Evolutionary conservation across 2,888 invertebrate species (phyloP), one percentile per base, ranked within the genome.

Genomic region (Adelphocoris suturalis): DNA sequence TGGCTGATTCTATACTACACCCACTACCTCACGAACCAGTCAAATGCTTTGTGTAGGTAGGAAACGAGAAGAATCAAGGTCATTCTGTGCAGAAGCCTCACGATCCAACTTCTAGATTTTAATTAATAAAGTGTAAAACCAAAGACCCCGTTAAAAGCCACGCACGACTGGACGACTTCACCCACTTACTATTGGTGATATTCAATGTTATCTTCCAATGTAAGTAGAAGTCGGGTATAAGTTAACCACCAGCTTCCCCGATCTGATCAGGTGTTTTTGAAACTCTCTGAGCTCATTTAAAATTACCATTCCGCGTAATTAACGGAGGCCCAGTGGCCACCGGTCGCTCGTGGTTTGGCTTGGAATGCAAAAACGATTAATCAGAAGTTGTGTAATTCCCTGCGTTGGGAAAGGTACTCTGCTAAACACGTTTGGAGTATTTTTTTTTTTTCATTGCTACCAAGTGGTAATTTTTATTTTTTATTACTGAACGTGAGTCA

Each of bases 151-250:
- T 78, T 78, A 76, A 76, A 76, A 28, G 76, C n/a, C 78, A 78
- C 78, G 78, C 78, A 78, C 78, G 78, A 78, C 78, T 78, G 78
- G 78, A 78, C 78, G 78, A 78, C 78, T 46, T 46, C 78, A 78
- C 78, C 78, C 37, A 78, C 78, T 78, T 78, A 78, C 78, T 78
- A 78, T 78, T 78, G 78, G 46, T 78, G 78, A 78, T 78, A 46
- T 78, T 78, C 37, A 78, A 46, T 78, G 78, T 78, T 78, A 78
- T 78, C 46, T 78, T 78, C 46, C 47, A 16, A 13, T 37, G 46
- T 37, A 7, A 7, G 37, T 28, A 76, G 76, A 76, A 76, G 76
- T 76, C 28, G 78, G 19, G 28, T 12, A n/a, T 37, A 37, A 76
- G 76, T 76, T 14, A 78, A 78, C 78, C 78, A 46, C 78, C 78